Conservation (phyloP, 2,797 vertebrate species). For the Lutjanus campechanus region DNA sequence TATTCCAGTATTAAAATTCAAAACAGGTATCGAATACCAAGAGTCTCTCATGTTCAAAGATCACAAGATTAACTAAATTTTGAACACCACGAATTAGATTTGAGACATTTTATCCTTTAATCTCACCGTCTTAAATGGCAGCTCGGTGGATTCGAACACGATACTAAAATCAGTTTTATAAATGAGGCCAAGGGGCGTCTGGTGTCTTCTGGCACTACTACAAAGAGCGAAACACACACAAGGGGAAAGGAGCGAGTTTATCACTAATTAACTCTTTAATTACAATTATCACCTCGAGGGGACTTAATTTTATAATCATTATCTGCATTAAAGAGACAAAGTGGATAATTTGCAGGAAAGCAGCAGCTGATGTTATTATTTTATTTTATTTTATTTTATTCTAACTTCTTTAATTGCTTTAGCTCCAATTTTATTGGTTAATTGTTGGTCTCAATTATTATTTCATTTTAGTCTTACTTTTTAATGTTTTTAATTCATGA, state of each 20-base stretch:
- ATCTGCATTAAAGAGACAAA: slow-evolving; percentile 24
- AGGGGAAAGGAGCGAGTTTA: slow-evolving; percentile 28
- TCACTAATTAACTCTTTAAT: slow-evolving; percentile 45
- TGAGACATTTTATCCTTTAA: slow-evolving; percentile 21
- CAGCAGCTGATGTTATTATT: background rate
- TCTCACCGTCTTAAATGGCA: slow-evolving; percentile 32
- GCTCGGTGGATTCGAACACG: slow-evolving; percentile 20
- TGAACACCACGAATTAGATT: slow-evolving; percentile 4
- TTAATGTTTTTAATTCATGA: no score
- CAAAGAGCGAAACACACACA: slow-evolving; percentile 31
- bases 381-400: no score
- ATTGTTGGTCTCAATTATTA: no score
- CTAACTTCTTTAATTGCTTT: no score
- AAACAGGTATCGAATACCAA: background rate
- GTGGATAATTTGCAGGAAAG: background rate
- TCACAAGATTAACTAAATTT: slow-evolving; percentile 14
- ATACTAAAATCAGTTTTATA: slow-evolving; percentile 1
- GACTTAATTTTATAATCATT: slow-evolving; percentile 19
- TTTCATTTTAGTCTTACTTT: no score
- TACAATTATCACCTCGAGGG: slow-evolving; percentile 22
- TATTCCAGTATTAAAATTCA: slow-evolving; percentile 22
- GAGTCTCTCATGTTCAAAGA: background rate
- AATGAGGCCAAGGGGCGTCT: slow-evolving; percentile 18
- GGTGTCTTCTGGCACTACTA: slow-evolving; percentile 32
- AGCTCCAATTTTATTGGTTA: no score